Evolutionary conservation across 2,113 vertebrate species (phyloP), one percentile per base, ranked within the genome.

Genomic region (Cynocephalus volans): DNA sequence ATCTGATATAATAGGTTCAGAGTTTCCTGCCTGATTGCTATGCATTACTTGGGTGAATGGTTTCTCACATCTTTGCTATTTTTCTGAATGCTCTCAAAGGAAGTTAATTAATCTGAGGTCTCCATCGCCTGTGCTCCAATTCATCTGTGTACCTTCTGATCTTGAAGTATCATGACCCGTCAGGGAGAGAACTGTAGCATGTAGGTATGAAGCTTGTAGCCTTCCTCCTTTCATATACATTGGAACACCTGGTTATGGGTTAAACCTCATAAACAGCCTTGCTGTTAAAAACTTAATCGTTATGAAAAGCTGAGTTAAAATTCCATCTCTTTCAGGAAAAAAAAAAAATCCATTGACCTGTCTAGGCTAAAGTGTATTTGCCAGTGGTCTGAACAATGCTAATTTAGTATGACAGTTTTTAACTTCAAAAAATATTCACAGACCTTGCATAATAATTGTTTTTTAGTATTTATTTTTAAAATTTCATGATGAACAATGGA

Each of bases 381-480:
- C 7, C 10, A 76, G 52, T 80, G 58, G 28, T 50, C 84, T 84
- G 23, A 85, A 75, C 36, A 93, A 52, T 52, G 3, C 6, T 24
- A 58, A n/a, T 90, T 93, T 48, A 80, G 11, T 79, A 92, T 33
- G 54, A 84, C 48, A 24, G 45, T 82, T 96, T 89, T 93, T 84
- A 96, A 95, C 17, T 77, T 95, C 19, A 83, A 64, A 62, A 93
- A 87, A 69, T 50, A 9, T 36, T 77, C 64, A 56, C 13, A 64
- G 45, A 88, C 86, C 28, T 15, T 67, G 19, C 24, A 56, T 60
- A 88, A 31, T 88, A 89, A 65, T 72, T 92, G 14, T 92, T 77
- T 84, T 83, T 52, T 64, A 88, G 19, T 3, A 65, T 28, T 8
- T 85, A 14, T 88, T 90, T 90, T 36, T 77, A 93, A 93, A 90